Evolutionary conservation across 2,888 invertebrate genomes (phyloP).

Genomic region (Pomacea canaliculata): DNA sequence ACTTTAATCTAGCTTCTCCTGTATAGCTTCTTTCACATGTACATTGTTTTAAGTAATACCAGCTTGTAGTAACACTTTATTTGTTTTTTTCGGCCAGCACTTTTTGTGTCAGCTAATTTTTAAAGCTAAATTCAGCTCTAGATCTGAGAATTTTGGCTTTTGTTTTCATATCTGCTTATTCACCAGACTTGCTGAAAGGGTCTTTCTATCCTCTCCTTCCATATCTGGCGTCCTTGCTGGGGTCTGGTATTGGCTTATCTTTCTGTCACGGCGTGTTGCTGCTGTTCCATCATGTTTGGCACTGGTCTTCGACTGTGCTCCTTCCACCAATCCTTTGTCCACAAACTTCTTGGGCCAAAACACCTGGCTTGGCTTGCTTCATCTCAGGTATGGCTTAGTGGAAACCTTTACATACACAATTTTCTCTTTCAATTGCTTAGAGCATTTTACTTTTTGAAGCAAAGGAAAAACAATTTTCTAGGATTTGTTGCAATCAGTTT

Average conservation of each 20-base stretch:
- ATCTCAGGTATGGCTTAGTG: conserved; percentile 9
- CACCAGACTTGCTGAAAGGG: conserved; percentile 44
- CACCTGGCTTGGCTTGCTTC: conserved; percentile 5
- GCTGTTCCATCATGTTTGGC: conserved; percentile 27
- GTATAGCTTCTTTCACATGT: no score
- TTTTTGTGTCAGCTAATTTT: no score
- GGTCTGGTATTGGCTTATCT: conserved; percentile 17
- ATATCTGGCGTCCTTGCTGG: conserved; percentile 26
- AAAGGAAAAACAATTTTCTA: no score
- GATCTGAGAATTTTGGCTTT: background rate
- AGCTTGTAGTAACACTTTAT: no score
- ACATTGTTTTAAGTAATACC: no score
- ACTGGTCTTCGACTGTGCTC: conserved; percentile 39
- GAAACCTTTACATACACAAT: no score
- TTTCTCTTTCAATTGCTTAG: no score
- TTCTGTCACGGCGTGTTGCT: conserved; percentile 2
- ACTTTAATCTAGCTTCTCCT: no score
- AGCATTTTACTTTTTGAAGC: no score
- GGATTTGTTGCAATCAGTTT: no score
- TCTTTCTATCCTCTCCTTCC: conserved; percentile 42
- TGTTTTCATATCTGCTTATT: conserved; percentile 24
- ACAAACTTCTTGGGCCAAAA: conserved; percentile 14
- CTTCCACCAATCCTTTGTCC: conserved; percentile 41
- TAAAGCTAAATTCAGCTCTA: no score
- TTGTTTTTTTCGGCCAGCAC: no score